Evolutionary conservation across 2,797 vertebrate genomes (phyloP).

Genomic region (Acrossocheilus fasciatus): DNA sequence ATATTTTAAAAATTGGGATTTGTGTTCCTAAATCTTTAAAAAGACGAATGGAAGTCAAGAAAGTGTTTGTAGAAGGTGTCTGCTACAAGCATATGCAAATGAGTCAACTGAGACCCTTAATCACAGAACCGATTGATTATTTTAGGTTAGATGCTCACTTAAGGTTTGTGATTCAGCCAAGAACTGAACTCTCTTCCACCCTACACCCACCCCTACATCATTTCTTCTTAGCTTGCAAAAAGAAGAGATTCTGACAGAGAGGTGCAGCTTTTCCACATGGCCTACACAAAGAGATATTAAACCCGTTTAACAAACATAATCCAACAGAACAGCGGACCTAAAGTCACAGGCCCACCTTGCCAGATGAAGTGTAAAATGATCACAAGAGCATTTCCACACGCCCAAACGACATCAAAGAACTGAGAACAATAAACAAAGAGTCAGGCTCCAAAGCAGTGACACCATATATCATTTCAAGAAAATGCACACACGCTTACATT

Average conservation of each 20-base stretch:
- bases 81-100: background rate
- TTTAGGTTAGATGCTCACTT: background rate
- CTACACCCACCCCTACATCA: background rate
- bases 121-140: background rate
- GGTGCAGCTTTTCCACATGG: slow-evolving; percentile 10
- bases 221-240: background rate
- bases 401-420: slow-evolving; percentile 20
- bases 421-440: slow-evolving; percentile 40
- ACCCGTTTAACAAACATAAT: slow-evolving; percentile 14
- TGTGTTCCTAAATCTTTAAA: background rate
- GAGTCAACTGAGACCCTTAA: background rate
- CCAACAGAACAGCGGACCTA: background rate
- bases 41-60: background rate
- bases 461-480: slow-evolving; percentile 8
- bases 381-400: slow-evolving; percentile 6
- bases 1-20: background rate
- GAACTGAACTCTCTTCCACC: slow-evolving; percentile 5
- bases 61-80: background rate
- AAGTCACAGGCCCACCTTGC: slow-evolving; percentile 15
- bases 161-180: background rate
- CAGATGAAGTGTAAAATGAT: slow-evolving; percentile 31
- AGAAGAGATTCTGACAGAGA: slow-evolving; percentile 8
- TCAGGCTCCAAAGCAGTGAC: background rate
- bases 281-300: slow-evolving; percentile 15
- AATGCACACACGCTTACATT: slow-evolving; percentile 34